phyloP scores from a whole-genome alignment of 2,888 invertebrate genomes.

The Mystacides longicornis region DNA sequence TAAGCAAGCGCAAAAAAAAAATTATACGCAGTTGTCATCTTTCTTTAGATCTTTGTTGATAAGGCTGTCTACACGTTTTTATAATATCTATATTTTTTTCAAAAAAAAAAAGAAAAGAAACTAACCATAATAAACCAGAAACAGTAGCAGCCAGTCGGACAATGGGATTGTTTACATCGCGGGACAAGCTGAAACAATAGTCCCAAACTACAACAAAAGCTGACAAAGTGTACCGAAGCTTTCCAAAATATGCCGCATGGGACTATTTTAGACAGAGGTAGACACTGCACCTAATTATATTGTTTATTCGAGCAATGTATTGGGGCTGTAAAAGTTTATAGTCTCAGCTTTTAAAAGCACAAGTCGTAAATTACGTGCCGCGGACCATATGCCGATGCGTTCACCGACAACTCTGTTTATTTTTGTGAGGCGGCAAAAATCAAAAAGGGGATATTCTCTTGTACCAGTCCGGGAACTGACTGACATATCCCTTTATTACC shows the following conservation, averaged over 20 bases:
- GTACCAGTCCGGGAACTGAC: too few species aligned
- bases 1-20: too few species aligned
- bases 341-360: conserved; percentile 12
- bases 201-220: conserved; percentile 10
- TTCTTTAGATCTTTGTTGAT: not conserved
- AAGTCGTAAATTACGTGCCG: conserved; percentile 13
- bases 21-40: not conserved
- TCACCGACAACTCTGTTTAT: not conserved
- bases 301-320: conserved; percentile 16
- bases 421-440: conserved; percentile 1
- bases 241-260: conserved; percentile 21
- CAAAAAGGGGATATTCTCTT: conserved; percentile 1
- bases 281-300: conserved; percentile 18
- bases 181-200: conserved; percentile 12
- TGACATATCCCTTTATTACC: too few species aligned
- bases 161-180: conserved; percentile 2
- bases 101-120: not conserved
- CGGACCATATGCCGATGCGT: conserved; percentile 8
- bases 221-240: conserved; percentile 11
- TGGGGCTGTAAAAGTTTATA: conserved; percentile 17
- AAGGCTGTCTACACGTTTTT: not conserved
- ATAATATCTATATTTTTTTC: not conserved
- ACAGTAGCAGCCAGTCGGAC: conserved; percentile 4
- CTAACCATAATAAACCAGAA: not conserved
- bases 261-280: too few species aligned